A percentile compares a stretch with the other conserved stretches of the same genome.
These are phyloP conservation scores for Alosa sapidissima DNA, from an alignment of 2,797 vertebrate species.

Conservation along the genomic window DNA sequence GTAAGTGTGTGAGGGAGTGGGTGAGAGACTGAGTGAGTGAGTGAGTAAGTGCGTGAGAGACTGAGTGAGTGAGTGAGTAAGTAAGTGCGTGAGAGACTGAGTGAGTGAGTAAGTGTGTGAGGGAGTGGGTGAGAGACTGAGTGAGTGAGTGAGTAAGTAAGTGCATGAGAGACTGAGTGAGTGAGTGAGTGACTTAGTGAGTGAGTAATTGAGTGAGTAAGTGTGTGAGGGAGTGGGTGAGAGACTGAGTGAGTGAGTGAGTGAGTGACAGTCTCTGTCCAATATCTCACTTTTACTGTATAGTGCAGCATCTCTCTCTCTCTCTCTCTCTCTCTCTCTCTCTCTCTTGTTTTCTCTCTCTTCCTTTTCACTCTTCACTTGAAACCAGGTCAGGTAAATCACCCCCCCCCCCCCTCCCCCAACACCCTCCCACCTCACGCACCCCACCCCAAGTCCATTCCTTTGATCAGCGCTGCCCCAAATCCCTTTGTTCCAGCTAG, in stretches of 20 bases:
- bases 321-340: not conserved
- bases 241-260: too few relatives aligned
- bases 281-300: conserved; percentile 28
- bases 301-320: conserved; percentile 12
- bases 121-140: too few relatives aligned
- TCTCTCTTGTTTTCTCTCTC: not conserved
- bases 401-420: not conserved
- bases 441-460: too few relatives aligned
- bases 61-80: not conserved
- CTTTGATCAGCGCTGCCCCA: conserved; percentile 37
- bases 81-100: not conserved
- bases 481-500: conserved; percentile 48
- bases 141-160: too few relatives aligned
- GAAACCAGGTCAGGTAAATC: conserved; percentile 56
- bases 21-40: too few relatives aligned
- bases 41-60: not conserved
- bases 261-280: not conserved
- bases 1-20: too few relatives aligned
- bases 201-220: too few relatives aligned
- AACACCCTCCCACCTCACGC: too few relatives aligned
- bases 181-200: too few relatives aligned
- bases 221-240: too few relatives aligned
- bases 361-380: not conserved
- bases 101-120: too few relatives aligned
- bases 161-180: too few relatives aligned